phyloP scores from a whole-genome alignment of 2,113 vertebrate genomes.

The Lycaon pictus region DNA sequence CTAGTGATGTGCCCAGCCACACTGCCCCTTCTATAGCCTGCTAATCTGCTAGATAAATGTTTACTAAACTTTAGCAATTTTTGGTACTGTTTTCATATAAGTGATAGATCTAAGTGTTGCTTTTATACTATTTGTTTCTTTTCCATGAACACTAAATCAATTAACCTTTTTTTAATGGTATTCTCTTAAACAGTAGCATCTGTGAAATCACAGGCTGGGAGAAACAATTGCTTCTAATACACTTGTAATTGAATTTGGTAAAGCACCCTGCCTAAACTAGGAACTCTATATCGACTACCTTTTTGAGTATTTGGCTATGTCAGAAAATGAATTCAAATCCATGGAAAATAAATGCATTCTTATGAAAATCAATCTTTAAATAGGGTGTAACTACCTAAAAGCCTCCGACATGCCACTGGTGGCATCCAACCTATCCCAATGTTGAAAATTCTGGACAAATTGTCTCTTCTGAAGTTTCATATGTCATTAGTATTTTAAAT shows the following conservation, averaged over 20 bases:
- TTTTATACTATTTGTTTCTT: neutral
- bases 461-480: neutral
- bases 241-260: neutral
- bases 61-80: neutral
- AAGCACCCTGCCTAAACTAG: neutral
- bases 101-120: neutral
- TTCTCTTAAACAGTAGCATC: neutral
- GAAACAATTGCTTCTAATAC: neutral
- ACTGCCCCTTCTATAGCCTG: neutral
- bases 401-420: neutral
- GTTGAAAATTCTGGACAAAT: neutral
- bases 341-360: neutral
- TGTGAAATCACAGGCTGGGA: neutral
- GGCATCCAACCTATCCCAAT: rapidly evolving
- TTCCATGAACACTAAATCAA: neutral
- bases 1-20: neutral
- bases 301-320: neutral
- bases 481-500: neutral
- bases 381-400: neutral
- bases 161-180: neutral
- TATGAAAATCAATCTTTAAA: neutral
- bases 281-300: neutral
- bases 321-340: neutral
- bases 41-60: neutral
- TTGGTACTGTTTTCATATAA: neutral